phyloP scores from a whole-genome alignment of 2,113 vertebrate genomes.

The Tauraco erythrolophus region DNA sequence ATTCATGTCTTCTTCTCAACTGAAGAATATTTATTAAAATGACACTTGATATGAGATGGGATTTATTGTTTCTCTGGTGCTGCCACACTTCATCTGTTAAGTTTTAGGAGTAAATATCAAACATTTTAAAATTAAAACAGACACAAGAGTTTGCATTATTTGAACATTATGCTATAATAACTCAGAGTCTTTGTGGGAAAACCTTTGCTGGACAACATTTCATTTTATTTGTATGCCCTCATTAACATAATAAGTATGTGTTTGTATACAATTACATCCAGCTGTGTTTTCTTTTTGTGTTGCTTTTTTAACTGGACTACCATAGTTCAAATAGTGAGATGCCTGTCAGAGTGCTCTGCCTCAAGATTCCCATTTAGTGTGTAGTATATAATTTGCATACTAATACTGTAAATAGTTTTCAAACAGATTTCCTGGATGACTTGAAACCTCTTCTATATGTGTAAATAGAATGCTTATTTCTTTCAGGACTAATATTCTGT shows the following conservation, averaged over 20 bases:
- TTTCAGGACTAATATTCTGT: neutral
- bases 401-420: conserved; percentile 63
- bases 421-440: conserved; percentile 54
- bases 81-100: neutral
- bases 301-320: conserved; percentile 40
- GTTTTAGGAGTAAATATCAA: neutral
- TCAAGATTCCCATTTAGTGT: conserved; percentile 31
- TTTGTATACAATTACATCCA: conserved; percentile 59
- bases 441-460: neutral
- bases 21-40: neutral
- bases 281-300: conserved; percentile 56
- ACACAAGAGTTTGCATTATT: neutral
- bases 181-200: conserved; percentile 6
- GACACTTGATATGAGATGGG: neutral
- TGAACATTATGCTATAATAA: neutral
- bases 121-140: neutral
- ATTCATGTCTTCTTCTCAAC: neutral
- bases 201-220: conserved; percentile 47
- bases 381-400: conserved; percentile 65
- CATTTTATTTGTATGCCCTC: conserved; percentile 1
- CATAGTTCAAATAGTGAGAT: conserved; percentile 39
- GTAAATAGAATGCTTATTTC: conserved; percentile 12
- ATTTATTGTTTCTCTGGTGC: neutral
- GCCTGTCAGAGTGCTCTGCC: conserved; percentile 25
- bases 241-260: conserved; percentile 54